phyloP scores from a whole-genome alignment of 2,797 vertebrate species.

The Melanotaenia boesemani region DNA sequence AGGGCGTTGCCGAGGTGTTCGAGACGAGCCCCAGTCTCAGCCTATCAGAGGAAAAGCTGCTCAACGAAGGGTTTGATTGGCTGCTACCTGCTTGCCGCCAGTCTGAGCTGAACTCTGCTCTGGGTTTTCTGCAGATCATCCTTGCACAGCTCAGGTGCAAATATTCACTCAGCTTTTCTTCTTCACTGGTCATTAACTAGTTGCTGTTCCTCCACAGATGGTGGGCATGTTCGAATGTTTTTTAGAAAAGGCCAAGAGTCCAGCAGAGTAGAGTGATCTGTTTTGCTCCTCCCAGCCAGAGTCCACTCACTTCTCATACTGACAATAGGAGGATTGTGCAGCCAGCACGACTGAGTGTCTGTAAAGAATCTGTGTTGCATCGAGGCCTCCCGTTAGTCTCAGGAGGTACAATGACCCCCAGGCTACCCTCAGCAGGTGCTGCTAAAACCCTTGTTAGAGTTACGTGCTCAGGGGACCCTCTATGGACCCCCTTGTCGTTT shows the following conservation, averaged over 20 bases:
- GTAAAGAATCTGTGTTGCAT: conserved; percentile 60
- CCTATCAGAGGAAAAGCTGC: conserved; percentile 93
- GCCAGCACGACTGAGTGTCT: conserved; percentile 46
- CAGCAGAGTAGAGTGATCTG: conserved; percentile 35
- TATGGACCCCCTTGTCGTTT: conserved; percentile 52
- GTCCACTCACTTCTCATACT: conserved; percentile 48
- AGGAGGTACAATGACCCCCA: conserved; percentile 58
- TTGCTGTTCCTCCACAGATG: conserved; percentile 24
- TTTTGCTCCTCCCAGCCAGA: conserved; percentile 37
- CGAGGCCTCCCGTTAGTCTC: conserved; percentile 63
- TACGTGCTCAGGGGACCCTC: conserved; percentile 68
- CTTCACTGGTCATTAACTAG: conserved; percentile 23
- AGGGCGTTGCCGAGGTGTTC: conserved; percentile 94
- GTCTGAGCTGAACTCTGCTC: conserved; percentile 88
- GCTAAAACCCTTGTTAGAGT: conserved; percentile 75
- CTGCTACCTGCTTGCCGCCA: conserved; percentile 91
- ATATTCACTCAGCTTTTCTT: conserved; percentile 18
- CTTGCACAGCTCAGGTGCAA: conserved; percentile 89
- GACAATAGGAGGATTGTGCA: conserved; percentile 75
- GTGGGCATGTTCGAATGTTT: conserved; percentile 39
- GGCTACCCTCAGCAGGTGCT: conserved; percentile 76
- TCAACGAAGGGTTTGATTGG: conserved; percentile 94
- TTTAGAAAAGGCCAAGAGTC: conserved; percentile 39
- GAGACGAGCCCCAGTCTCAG: conserved; percentile 88
- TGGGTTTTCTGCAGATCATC: conserved; percentile 89